A percentile compares a stretch with the other conserved stretches of the same genome.
These are phyloP conservation scores for Suillia variegata DNA, from an alignment of 2,888 invertebrate species.

Conservation along the genomic window DNA sequence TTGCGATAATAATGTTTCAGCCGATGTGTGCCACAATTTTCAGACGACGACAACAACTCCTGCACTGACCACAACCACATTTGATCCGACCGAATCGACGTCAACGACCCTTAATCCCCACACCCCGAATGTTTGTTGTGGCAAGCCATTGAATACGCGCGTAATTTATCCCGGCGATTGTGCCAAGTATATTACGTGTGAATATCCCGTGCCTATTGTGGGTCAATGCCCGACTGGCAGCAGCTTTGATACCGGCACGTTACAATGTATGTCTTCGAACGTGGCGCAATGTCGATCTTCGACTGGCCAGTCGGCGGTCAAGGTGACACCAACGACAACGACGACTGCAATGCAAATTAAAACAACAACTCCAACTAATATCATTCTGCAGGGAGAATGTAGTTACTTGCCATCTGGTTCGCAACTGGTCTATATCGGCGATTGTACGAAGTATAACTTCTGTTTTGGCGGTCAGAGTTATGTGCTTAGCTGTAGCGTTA, in stretches of 20 bases:
- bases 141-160: conserved; percentile 20
- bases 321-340: background rate
- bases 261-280: conserved; percentile 30
- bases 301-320: background rate
- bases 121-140: conserved; percentile 29
- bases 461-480: conserved; percentile 19
- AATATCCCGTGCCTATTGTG: conserved; percentile 28
- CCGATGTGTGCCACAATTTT: conserved; percentile 31
- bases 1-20: conserved; percentile 30
- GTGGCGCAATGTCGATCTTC: background rate
- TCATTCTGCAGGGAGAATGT: background rate
- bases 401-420: background rate
- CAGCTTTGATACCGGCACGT: conserved; percentile 26
- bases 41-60: background rate
- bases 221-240: conserved; percentile 21
- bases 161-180: conserved; percentile 31
- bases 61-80: conserved; percentile 6
- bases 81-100: conserved; percentile 12
- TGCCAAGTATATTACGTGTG: conserved; percentile 32
- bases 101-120: conserved; percentile 30
- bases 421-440: conserved; percentile 15
- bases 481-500: conserved; percentile 13
- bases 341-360: background rate
- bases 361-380: background rate
- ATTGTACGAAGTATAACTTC: conserved; percentile 25